phyloP scores from a whole-genome alignment of 2,888 invertebrate genomes.

The Drosophila testacea region DNA sequence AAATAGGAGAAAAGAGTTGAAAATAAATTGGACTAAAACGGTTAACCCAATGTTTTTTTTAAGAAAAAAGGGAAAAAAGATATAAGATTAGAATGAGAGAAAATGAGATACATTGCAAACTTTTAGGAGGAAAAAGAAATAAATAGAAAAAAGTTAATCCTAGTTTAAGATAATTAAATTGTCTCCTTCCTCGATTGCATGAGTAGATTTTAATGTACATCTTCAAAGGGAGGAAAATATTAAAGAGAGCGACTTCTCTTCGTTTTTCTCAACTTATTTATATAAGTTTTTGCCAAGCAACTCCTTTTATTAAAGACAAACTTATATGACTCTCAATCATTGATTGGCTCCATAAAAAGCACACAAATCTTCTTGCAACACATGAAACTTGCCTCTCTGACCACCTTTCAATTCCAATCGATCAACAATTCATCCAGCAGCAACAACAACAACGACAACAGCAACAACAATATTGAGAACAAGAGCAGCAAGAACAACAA shows the following conservation, averaged over 20 bases:
- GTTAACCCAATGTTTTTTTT: background rate
- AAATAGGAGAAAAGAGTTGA: background rate
- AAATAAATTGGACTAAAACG: background rate
- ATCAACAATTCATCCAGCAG: constrained; percentile 27
- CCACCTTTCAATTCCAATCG: constrained; percentile 33
- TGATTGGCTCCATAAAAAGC: constrained; percentile 12
- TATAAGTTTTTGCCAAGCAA: background rate
- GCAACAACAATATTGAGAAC: constrained; percentile 4
- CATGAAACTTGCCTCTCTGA: background rate
- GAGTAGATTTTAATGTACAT: background rate
- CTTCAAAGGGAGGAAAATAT: background rate
- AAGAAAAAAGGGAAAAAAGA: background rate
- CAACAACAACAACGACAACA: background rate
- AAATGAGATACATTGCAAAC: too few relatives aligned
- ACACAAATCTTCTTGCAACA: constrained; percentile 14
- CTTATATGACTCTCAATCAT: constrained; percentile 22
- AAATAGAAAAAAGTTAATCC: too few relatives aligned
- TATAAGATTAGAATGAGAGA: background rate
- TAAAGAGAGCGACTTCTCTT: background rate
- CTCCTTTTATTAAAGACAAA: background rate
- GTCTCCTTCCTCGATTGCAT: too few relatives aligned
- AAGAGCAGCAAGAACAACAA: constrained; percentile 26
- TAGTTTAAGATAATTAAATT: background rate
- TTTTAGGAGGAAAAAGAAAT: too few relatives aligned
- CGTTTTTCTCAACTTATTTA: background rate